Percentiles rank a stretch among this genome's conserved stretches.
Evolutionary conservation across 2,797 vertebrate genomes (phyloP).

Genomic region (Apogon talboti): DNA sequence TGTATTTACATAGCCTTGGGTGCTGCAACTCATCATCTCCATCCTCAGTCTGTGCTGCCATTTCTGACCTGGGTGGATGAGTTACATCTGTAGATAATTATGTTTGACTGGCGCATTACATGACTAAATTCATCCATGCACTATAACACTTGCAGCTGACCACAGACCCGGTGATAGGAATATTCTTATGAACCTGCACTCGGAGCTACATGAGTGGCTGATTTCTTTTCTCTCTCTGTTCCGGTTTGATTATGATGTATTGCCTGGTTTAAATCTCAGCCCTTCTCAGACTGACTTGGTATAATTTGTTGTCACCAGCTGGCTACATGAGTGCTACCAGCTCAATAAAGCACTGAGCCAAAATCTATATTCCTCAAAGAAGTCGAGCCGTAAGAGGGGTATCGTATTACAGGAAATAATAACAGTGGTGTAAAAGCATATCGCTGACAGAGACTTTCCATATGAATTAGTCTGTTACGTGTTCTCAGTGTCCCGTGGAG

Average conservation of each 20-base stretch:
- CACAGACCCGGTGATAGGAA: constrained; percentile 26
- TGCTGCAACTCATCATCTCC: constrained; percentile 42
- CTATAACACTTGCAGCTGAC: constrained; percentile 47
- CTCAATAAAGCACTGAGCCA: neutral
- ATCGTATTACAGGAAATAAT: constrained; percentile 71
- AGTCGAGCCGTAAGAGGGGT: constrained; percentile 23
- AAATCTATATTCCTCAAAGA: constrained; percentile 44
- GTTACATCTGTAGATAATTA: constrained; percentile 62
- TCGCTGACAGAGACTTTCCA: constrained; percentile 74
- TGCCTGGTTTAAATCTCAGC: constrained; percentile 43
- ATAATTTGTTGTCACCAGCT: constrained; percentile 49
- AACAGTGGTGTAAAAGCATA: constrained; percentile 54
- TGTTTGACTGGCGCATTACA: constrained; percentile 54
- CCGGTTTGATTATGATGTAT: constrained; percentile 38
- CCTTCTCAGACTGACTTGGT: constrained; percentile 26
- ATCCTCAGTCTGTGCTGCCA: constrained; percentile 36
- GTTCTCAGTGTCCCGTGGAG: constrained; percentile 44
- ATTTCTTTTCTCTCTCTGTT: constrained; percentile 16
- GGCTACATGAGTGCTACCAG: constrained; percentile 35
- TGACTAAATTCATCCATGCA: constrained; percentile 32
- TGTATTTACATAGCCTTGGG: constrained; percentile 63
- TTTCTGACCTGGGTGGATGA: constrained; percentile 49
- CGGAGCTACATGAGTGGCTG: constrained; percentile 23
- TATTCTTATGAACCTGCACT: constrained; percentile 49
- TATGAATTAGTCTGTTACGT: constrained; percentile 53